Conservation (phyloP, 2,888 invertebrate genomes). For the Cordilura impudica region DNA sequence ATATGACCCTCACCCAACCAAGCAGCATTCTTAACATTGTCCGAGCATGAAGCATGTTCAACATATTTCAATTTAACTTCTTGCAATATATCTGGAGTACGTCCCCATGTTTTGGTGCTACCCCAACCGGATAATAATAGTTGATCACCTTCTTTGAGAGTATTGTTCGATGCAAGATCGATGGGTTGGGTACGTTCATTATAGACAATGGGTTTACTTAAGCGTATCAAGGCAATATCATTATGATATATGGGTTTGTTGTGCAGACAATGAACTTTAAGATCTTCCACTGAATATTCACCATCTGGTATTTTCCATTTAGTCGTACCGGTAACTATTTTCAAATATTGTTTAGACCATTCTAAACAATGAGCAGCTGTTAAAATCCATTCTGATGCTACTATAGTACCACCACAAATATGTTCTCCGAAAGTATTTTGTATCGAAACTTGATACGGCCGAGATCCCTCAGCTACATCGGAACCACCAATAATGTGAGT, state of each 20-base stretch:
- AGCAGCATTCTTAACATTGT: constrained; percentile 77
- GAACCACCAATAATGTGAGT: constrained; percentile 70
- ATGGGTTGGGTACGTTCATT: constrained; percentile 80
- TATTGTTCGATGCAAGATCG: constrained; percentile 79
- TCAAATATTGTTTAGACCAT: constrained; percentile 69
- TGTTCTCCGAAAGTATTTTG: constrained; percentile 71
- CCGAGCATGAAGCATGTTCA: constrained; percentile 77
- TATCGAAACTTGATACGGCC: constrained; percentile 76
- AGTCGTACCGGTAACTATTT: constrained; percentile 71
- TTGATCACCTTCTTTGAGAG: constrained; percentile 79
- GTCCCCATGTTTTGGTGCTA: constrained; percentile 78
- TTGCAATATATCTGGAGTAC: constrained; percentile 79
- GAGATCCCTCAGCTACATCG: constrained; percentile 64
- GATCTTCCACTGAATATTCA: constrained; percentile 66
- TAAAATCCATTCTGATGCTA: constrained; percentile 69
- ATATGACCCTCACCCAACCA: constrained; percentile 80
- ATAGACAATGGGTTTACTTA: constrained; percentile 80
- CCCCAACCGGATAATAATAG: constrained; percentile 83
- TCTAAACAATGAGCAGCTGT: constrained; percentile 75
- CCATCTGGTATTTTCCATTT: constrained; percentile 69
- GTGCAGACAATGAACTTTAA: constrained; percentile 69
- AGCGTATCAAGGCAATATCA: constrained; percentile 84
- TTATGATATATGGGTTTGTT: constrained; percentile 77
- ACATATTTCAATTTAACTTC: constrained; percentile 79
- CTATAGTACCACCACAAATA: constrained; percentile 75